Base-by-base conservation (phyloP, 2,113 vertebrate genomes). In the Haplochromis vanheusdeni region DNA sequence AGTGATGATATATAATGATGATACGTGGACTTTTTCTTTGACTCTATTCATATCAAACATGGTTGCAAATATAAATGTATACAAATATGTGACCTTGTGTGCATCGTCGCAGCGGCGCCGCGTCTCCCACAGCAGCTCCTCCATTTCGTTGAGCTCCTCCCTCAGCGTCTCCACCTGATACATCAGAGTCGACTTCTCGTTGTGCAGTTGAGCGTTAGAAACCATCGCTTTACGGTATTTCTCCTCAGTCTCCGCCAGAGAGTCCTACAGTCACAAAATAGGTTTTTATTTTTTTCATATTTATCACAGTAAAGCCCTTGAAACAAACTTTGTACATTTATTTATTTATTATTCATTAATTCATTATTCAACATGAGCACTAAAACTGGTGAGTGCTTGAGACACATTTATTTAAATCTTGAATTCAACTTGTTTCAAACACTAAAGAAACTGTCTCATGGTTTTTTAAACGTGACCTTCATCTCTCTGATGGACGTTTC, bases 401-500 rank as follows among this genome's bases (percentile, higher is more conserved):
- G 11, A 21, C 11, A 40, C 11, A 68, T 37, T 68, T 68, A 68
- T 37, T 70, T 40, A 68, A 14, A 23, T 70, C n/a, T 70, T 23
- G 35, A 23, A 23, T 70, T 40, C n/a, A 14, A 42, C n/a, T 21
- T 23, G 7, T 42, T 70, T 70, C 35, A 70, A 23, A 23, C 35
- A 23, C 62, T 14, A 14, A 70, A 23, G 19, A 70, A 70, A 23
- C 21, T 0, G 8, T 17, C 17, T 49, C 3, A 2, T 7, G 23
- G 14, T 0, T 7, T 77, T 10, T 19, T 19, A 19, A 77, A 31
- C 7, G 1, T 51, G 87, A 99, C 98, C 97, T 98, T 98, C 35
- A 99, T 98, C 65, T 99, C 98, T 90, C 98, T 96, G 75, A 98
- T 97, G 42, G 98, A 99, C 0, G 98, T 97, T 89, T 99, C 98